Conservation (phyloP, 1,140 invertebrate species). For the Tetranychus urticae region DNA sequence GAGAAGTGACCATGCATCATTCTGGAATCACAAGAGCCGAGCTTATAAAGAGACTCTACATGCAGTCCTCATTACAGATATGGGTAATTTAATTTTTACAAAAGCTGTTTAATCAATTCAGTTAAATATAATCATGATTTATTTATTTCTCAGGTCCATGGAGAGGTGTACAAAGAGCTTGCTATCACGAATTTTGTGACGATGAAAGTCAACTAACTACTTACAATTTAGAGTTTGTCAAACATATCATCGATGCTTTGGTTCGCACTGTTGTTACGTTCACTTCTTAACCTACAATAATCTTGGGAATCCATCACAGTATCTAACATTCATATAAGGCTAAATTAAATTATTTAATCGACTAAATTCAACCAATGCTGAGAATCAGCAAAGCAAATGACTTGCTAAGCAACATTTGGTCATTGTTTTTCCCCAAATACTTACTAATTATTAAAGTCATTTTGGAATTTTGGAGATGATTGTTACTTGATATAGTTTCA, state of each 20-base stretch:
- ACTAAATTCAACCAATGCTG: too few species aligned
- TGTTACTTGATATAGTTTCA: too few species aligned
- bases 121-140: not conserved
- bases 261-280: not conserved
- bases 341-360: too few species aligned
- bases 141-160: constrained; percentile 18
- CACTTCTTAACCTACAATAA: too few species aligned
- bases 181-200: constrained; percentile 23
- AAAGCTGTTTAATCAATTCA: not conserved
- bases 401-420: too few species aligned
- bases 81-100: not conserved
- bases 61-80: constrained; percentile 15
- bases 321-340: too few species aligned
- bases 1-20: constrained; percentile 17
- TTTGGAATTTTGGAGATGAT: too few species aligned
- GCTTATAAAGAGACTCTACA: constrained; percentile 12
- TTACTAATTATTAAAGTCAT: too few species aligned
- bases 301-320: too few species aligned
- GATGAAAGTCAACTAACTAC: constrained; percentile 9
- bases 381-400: too few species aligned
- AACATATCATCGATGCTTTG: not conserved
- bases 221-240: constrained; percentile 14
- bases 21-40: constrained; percentile 15
- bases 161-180: constrained; percentile 20
- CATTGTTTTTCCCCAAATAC: too few species aligned